phyloP scores from a whole-genome alignment of 1,140 invertebrate species.

The Melipona quadrifasciata region DNA sequence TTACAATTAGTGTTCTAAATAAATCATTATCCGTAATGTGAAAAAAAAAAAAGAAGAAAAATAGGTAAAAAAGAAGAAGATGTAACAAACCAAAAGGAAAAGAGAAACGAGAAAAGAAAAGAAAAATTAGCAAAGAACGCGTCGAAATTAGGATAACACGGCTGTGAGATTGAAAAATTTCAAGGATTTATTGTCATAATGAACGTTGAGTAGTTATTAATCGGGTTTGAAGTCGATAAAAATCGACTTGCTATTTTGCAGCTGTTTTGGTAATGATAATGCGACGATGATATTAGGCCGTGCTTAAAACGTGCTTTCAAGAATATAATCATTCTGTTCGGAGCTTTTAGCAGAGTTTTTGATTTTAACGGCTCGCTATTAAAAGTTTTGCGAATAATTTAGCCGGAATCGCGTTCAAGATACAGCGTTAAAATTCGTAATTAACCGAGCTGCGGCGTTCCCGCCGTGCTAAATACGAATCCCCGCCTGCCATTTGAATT shows the following conservation, averaged over 20 bases:
- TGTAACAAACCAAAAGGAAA: no score
- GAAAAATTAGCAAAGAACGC: no score
- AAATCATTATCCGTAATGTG: no score
- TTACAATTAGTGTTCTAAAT: no score
- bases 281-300: slow-evolving; percentile 8
- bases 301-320: slow-evolving; percentile 30
- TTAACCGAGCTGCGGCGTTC: slow-evolving; percentile 14
- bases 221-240: slow-evolving; percentile 21
- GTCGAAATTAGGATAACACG: no score
- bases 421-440: slow-evolving; percentile 29
- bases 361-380: slow-evolving; percentile 22
- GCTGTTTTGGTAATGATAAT: slow-evolving; percentile 30
- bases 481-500: slow-evolving; percentile 4
- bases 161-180: no score
- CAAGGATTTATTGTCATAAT: neutral
- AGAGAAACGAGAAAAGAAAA: no score
- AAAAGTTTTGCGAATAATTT: slow-evolving; percentile 32
- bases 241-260: slow-evolving; percentile 24
- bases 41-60: no score
- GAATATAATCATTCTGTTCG: slow-evolving; percentile 28
- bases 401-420: slow-evolving; percentile 13
- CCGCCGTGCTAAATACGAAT: slow-evolving; percentile 20
- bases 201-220: slow-evolving; percentile 10
- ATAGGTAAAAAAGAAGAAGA: no score
- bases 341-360: slow-evolving; percentile 32